Evolutionary conservation across 92 coral and sea anemone genomes (phyloP), one percentile per base, ranked within the genome.

Genomic region (Palythoa grandis): DNA sequence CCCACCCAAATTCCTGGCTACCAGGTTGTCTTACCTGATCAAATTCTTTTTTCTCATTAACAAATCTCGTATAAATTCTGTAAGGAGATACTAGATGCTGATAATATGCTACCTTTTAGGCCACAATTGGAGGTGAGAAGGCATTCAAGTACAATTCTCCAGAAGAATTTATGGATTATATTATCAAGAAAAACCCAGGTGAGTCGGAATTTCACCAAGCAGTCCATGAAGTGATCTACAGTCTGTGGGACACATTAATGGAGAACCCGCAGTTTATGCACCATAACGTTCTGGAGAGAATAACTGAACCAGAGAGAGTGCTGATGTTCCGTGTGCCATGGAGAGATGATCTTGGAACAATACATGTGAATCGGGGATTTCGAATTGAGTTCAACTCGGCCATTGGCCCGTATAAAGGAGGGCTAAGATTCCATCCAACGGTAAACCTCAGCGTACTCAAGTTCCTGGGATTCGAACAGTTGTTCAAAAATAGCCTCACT

Each of bases 381-480:
- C 95, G 98, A 48, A 92, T 94, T 6, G 98, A 94, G 90, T 94
- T 94, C 82, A 94, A 87, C 86, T 94, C 98, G 7, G 88, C 95
- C 77, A 94, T 94, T 86, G 98, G 98, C 48, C 98, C 98, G 2
- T 94, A 90, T 80, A 94, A 94, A 76, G 98, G 98, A 14, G 98
- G 98, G 0, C 83, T 94, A 8, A 92, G 98, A 8, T 94, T 94
- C 76, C 98, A 94, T 43, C 98, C 98, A 4, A 84, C 91, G 0
- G 98, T 94, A 66, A 94, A 94, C 82, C 85, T 94, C 19, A 92
- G 98, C 25, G 91, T 94, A 23, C 89, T 94, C 47, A 94, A 94
- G 90, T 94, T 94, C 86, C 88, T 94, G 75, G 98, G 95, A 43
- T 94, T 94, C 65, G 98, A 94, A 82, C 98, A 94, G 84, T 90